Evolutionary conservation across 2,797 vertebrate genomes (phyloP).

Genomic region (Pelobates cultripes): DNA sequence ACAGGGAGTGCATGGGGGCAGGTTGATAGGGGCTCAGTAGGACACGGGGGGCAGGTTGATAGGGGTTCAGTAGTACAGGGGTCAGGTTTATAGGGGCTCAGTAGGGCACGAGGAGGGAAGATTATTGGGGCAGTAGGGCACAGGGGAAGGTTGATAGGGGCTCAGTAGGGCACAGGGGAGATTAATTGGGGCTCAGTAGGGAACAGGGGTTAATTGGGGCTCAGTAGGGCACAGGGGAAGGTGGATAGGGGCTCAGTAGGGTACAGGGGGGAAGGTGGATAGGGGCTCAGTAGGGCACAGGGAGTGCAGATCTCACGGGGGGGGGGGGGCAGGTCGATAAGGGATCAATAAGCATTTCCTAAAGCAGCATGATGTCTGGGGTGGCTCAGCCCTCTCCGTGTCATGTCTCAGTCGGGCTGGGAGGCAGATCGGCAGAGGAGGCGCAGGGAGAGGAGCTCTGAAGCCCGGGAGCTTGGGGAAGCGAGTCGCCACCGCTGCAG

Average conservation of each 20-base stretch:
- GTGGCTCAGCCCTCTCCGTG: slow-evolving; percentile 75
- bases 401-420: slow-evolving; percentile 80
- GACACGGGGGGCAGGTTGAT: too few relatives aligned
- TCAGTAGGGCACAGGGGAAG: background rate
- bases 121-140: too few relatives aligned
- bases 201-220: background rate
- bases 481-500: slow-evolving; percentile 2
- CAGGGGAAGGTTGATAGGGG: too few relatives aligned
- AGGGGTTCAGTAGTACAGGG: too few relatives aligned
- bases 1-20: too few relatives aligned
- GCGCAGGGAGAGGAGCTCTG: slow-evolving; percentile 35
- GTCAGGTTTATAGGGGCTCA: too few relatives aligned
- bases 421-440: slow-evolving; percentile 58
- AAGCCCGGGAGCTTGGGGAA: background rate
- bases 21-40: too few relatives aligned
- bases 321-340: slow-evolving; percentile 60
- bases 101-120: too few relatives aligned
- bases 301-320: slow-evolving; percentile 34
- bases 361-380: slow-evolving; percentile 73
- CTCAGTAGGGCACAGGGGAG: too few relatives aligned
- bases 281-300: slow-evolving; percentile 49
- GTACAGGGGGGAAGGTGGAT: slow-evolving; percentile 21
- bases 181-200: slow-evolving; percentile 13
- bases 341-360: slow-evolving; percentile 69
- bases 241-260: background rate